These are phyloP conservation scores for Acanthurus lineatus DNA, from an alignment of 2,797 vertebrate species.

Conservation along the genomic window DNA sequence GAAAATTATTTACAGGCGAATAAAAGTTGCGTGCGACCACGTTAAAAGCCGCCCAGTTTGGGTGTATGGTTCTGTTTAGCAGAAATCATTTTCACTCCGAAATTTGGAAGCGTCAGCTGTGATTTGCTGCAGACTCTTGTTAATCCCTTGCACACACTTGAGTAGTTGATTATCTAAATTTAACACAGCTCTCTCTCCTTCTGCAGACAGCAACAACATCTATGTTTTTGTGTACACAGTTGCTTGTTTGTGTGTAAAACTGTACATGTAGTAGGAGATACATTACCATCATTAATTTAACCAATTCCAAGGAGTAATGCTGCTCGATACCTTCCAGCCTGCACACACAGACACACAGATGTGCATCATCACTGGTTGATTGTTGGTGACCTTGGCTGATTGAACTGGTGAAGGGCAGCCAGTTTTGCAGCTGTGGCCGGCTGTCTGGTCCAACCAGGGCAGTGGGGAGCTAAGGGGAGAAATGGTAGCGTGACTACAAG, in stretches of 20 bases:
- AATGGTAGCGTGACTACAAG: slow-evolving; percentile 78
- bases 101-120: slow-evolving; percentile 59
- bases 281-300: slow-evolving; percentile 42
- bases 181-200: slow-evolving; percentile 41
- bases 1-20: slow-evolving; percentile 83
- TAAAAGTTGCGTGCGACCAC: slow-evolving; percentile 78
- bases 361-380: slow-evolving; percentile 80
- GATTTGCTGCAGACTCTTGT: slow-evolving; percentile 71
- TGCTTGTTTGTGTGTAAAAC: neutral
- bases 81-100: slow-evolving; percentile 69
- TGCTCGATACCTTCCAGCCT: slow-evolving; percentile 55
- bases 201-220: slow-evolving; percentile 18
- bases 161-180: slow-evolving; percentile 66
- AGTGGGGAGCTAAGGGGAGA: slow-evolving; percentile 51
- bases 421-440: slow-evolving; percentile 73
- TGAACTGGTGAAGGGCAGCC: slow-evolving; percentile 75
- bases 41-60: slow-evolving; percentile 58
- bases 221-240: slow-evolving; percentile 9
- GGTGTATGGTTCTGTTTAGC: slow-evolving; percentile 73
- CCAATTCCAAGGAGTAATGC: slow-evolving; percentile 31
- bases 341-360: slow-evolving; percentile 73
- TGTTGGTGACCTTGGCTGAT: slow-evolving; percentile 80
- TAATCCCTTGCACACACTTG: slow-evolving; percentile 61
- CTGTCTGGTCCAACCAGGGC: slow-evolving; percentile 55
- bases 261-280: slow-evolving; percentile 14